A percentile compares a stretch with the other conserved stretches of the same genome.
Evolutionary conservation across 2,113 vertebrate genomes (phyloP).

Genomic region (Chunga burmeisteri): DNA sequence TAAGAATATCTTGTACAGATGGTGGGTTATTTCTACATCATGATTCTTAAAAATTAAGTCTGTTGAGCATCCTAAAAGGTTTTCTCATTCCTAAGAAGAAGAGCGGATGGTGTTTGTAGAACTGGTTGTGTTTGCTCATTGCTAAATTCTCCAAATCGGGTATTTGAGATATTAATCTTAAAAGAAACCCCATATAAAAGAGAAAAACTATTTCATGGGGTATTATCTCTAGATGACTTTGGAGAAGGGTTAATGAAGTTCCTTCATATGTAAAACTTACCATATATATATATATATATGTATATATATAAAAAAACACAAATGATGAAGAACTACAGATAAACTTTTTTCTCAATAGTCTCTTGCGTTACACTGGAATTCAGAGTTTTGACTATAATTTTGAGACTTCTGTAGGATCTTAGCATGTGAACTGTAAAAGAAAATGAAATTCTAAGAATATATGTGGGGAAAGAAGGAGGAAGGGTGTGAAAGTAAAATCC

Average conservation of each 20-base stretch:
- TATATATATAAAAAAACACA: background rate
- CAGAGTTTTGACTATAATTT: background rate
- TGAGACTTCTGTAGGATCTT: conserved; percentile 27
- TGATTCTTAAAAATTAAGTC: background rate
- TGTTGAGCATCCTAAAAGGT: background rate
- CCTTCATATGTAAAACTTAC: conserved; percentile 1
- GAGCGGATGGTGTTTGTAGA: background rate
- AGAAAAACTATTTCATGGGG: background rate
- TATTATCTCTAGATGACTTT: conserved; percentile 2
- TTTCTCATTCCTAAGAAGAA: background rate
- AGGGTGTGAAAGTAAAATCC: background rate
- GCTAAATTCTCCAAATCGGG: background rate
- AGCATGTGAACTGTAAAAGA: conserved; percentile 46
- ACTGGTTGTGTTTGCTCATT: background rate
- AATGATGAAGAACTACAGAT: conserved; percentile 24
- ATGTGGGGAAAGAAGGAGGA: background rate
- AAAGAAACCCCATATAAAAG: background rate
- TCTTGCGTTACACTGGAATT: conserved; percentile 22
- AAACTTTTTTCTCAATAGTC: background rate
- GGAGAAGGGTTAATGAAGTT: conserved; percentile 14
- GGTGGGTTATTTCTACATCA: background rate
- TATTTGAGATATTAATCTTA: conserved; percentile 6
- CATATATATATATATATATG: background rate
- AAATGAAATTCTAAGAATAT: conserved; percentile 53
- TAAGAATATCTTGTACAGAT: conserved; percentile 2